Conservation (phyloP, 2,797 vertebrate species). For the Taeniopygia guttata region DNA sequence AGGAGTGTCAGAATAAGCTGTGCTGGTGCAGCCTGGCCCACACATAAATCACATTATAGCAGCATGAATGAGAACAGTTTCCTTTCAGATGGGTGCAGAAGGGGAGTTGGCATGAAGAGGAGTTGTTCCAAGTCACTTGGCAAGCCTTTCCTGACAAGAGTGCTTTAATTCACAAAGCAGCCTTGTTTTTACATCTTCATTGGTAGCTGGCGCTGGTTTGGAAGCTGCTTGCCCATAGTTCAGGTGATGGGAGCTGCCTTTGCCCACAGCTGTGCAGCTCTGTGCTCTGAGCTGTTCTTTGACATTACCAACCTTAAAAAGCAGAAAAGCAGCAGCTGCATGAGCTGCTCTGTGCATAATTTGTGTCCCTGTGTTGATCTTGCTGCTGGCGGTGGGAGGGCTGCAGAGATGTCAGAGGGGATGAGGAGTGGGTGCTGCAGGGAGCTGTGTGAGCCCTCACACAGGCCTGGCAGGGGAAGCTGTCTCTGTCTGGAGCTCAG, state of each 20-base stretch:
- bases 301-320: fast-evolving
- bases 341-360: not conserved
- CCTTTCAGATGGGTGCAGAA: not conserved
- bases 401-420: not conserved
- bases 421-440: not conserved
- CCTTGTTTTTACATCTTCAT: not conserved
- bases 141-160: not conserved
- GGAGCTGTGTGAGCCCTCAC: not conserved
- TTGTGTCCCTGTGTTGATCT: not conserved
- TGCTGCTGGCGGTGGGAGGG: not conserved
- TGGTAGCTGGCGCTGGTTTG: not conserved
- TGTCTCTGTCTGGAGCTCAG: not conserved
- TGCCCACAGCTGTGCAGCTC: not conserved
- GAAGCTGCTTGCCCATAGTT: not conserved
- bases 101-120: not conserved
- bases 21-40: fast-evolving
- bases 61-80: not conserved
- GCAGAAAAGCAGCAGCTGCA: not conserved
- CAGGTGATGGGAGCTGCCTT: not conserved
- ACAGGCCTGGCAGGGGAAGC: not conserved
- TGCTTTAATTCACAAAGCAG: not conserved
- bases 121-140: not conserved
- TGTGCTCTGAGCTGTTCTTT: not conserved
- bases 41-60: not conserved
- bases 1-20: not conserved